Evolutionary conservation across 1,140 invertebrate species (phyloP).

Genomic region (Centruroides vittatus): DNA sequence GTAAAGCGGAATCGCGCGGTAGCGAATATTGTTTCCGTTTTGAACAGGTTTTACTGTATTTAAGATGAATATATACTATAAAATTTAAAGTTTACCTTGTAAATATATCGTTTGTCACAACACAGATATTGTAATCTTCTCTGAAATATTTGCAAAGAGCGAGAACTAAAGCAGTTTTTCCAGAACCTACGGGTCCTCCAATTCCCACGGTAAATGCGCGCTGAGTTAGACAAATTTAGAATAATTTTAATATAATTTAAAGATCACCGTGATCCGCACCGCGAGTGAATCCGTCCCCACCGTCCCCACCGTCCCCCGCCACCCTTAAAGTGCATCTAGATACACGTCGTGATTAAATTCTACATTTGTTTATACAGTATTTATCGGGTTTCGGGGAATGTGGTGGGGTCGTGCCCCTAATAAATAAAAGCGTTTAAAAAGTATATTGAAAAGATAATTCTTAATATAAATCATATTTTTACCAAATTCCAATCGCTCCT

Average conservation of each 20-base stretch:
- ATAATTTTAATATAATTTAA: too few species aligned
- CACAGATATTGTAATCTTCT: conserved; percentile 24
- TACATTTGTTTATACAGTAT: too few species aligned
- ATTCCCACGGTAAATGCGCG: conserved; percentile 31
- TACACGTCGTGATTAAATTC: too few species aligned
- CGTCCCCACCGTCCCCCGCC: too few species aligned
- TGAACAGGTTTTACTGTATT: neutral
- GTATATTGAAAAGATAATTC: neutral
- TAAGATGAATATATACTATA: neutral
- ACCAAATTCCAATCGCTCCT: conserved; percentile 27
- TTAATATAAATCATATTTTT: neutral
- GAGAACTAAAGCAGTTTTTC: conserved; percentile 30
- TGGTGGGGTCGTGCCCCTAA: too few species aligned
- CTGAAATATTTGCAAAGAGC: conserved; percentile 25
- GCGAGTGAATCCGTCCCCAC: too few species aligned
- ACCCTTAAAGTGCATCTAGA: too few species aligned
- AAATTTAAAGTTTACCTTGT: conserved; percentile 24
- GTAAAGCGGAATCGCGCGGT: too few species aligned
- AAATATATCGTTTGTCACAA: conserved; percentile 33
- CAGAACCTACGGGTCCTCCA: conserved; percentile 31
- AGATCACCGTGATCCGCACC: too few species aligned
- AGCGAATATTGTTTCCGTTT: too few species aligned
- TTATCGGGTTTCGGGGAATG: too few species aligned
- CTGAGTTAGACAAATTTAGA: conserved; percentile 1
- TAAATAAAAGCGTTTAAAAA: neutral